phyloP scores from a whole-genome alignment of 2,113 vertebrate species.

The Hoplias malabaricus region DNA sequence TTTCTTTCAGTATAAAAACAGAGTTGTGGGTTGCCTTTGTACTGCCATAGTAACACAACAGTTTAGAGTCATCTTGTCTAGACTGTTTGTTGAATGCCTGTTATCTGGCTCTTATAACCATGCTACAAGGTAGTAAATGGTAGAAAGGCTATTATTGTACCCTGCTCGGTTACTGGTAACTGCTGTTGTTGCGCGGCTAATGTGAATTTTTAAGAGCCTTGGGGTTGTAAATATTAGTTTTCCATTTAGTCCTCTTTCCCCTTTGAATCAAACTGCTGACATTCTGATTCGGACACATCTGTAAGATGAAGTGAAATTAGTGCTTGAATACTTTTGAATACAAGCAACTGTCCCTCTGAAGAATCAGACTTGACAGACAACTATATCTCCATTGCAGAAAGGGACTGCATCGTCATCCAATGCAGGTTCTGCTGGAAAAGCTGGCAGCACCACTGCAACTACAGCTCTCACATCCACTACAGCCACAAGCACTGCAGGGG shows the following conservation, averaged over 20 bases:
- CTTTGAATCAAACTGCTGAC: background rate
- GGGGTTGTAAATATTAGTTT: too few species aligned
- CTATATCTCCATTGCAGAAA: conserved; percentile 63
- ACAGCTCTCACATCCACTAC: background rate
- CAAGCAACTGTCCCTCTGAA: too few species aligned
- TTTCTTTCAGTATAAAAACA: conserved; percentile 9
- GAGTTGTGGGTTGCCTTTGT: background rate
- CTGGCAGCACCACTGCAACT: conserved; percentile 10
- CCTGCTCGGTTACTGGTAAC: too few species aligned
- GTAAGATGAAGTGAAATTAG: too few species aligned
- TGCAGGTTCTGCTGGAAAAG: background rate
- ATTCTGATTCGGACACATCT: too few species aligned
- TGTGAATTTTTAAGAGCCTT: background rate
- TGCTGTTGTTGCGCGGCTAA: too few species aligned
- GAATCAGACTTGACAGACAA: background rate
- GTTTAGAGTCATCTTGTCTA: background rate
- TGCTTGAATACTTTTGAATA: too few species aligned
- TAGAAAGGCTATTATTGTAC: too few species aligned
- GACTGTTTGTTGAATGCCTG: background rate
- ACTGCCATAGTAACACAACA: conserved; percentile 12
- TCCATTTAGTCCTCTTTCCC: background rate
- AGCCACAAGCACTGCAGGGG: background rate
- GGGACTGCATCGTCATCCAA: conserved; percentile 47
- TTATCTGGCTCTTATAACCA: background rate
- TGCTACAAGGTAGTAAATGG: background rate